phyloP scores from a whole-genome alignment of 2,888 invertebrate genomes.

The Blera fallax region DNA sequence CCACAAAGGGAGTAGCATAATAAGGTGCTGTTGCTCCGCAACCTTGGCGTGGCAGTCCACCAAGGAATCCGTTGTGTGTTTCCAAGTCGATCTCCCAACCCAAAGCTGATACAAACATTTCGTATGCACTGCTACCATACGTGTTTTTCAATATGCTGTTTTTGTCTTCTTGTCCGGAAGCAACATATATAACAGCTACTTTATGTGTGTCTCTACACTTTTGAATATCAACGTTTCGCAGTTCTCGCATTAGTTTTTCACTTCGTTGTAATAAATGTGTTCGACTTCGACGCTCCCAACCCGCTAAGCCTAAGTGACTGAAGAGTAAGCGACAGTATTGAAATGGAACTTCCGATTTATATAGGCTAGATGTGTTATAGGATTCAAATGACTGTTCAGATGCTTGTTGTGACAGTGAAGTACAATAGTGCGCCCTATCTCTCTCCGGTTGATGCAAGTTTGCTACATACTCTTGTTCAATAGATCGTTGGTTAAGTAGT shows the following conservation, averaged over 20 bases:
- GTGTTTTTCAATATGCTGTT: conserved; percentile 94
- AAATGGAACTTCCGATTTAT: conserved; percentile 85
- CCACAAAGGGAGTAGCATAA: conserved; percentile 95
- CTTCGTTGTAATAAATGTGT: conserved; percentile 93
- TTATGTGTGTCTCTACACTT: conserved; percentile 96
- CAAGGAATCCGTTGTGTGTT: conserved; percentile 96
- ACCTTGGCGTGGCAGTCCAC: conserved; percentile 95
- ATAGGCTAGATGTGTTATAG: conserved; percentile 81
- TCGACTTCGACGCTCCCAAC: conserved; percentile 93
- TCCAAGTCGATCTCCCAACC: conserved; percentile 93
- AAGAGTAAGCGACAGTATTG: conserved; percentile 94
- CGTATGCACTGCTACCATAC: conserved; percentile 95
- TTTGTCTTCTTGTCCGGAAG: conserved; percentile 98
- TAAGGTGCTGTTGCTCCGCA: conserved; percentile 97
- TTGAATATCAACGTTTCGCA: conserved; percentile 96
- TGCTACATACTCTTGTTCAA: conserved; percentile 89
- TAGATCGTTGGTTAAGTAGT: conserved; percentile 91
- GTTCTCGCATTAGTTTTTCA: conserved; percentile 93
- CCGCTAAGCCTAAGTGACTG: conserved; percentile 94
- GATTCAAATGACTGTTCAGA: conserved; percentile 82
- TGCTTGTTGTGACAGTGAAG: conserved; percentile 64
- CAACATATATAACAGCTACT: conserved; percentile 98
- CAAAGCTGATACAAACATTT: conserved; percentile 88
- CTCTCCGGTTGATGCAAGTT: conserved; percentile 76
- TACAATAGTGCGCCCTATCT: conserved; percentile 62